Conservation (phyloP, 92 coral and sea anemone species). For the Epizoanthus fatuus region DNA sequence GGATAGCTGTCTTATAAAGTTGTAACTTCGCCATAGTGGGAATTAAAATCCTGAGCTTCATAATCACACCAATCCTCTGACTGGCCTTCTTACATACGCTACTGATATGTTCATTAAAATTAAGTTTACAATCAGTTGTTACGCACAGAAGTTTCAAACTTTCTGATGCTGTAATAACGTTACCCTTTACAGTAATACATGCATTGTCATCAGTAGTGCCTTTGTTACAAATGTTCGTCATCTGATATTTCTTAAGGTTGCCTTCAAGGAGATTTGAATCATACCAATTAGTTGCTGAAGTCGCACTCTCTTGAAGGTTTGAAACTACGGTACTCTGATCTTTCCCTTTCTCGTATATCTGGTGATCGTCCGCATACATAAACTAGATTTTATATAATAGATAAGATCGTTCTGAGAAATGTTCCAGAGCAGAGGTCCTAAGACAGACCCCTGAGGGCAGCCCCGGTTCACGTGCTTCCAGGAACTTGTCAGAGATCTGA, state of each 20-base stretch:
- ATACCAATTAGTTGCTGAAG: not conserved
- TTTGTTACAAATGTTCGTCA: not conserved
- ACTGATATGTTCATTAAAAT: too few species aligned
- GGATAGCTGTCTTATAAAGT: too few species aligned
- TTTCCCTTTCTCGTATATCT: not conserved
- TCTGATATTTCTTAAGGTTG: not conserved
- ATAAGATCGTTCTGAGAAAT: too few species aligned
- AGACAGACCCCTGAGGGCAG: conserved; percentile 63
- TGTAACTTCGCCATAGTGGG: too few species aligned
- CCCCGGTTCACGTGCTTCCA: conserved; percentile 55
- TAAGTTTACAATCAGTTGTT: too few species aligned
- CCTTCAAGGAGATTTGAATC: not conserved
- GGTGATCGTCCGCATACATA: conserved; percentile 3
- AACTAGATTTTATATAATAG: too few species aligned
- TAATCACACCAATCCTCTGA: too few species aligned
- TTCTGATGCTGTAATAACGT: too few species aligned
- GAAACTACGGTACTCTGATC: not conserved
- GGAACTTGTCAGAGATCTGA: conserved; percentile 49
- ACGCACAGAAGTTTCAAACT: too few species aligned
- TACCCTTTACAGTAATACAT: too few species aligned
- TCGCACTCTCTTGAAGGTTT: not conserved
- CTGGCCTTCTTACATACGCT: too few species aligned
- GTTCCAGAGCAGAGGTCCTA: conserved; percentile 1
- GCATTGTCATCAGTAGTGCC: not conserved
- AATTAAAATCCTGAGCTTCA: too few species aligned